Evolutionary conservation across 2,797 vertebrate genomes (phyloP).

Genomic region (Rhabdomys pumilio): DNA sequence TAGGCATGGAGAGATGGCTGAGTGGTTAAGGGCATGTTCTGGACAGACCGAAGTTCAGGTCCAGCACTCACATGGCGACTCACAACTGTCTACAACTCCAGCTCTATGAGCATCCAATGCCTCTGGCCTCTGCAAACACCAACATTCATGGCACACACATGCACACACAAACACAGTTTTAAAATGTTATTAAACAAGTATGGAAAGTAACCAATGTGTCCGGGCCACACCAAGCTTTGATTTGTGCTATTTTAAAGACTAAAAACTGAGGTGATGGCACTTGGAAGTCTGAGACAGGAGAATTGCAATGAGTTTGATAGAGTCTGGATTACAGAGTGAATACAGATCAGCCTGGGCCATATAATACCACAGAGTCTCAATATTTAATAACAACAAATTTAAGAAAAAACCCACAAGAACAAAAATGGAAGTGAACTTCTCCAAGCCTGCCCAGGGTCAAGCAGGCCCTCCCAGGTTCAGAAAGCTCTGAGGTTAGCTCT

Average conservation of each 20-base stretch:
- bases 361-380: background rate
- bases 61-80: background rate
- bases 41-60: background rate
- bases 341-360: background rate
- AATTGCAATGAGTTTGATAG: background rate
- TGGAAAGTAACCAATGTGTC: background rate
- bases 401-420: background rate
- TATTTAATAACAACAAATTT: background rate
- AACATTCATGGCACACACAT: background rate
- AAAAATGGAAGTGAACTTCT: background rate
- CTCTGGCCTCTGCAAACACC: background rate
- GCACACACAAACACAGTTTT: background rate
- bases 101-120: background rate
- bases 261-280: background rate
- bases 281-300: background rate
- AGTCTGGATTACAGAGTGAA: background rate
- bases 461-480: background rate
- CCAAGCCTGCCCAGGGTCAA: background rate
- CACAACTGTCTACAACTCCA: background rate
- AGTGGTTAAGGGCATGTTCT: background rate
- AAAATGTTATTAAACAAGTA: background rate
- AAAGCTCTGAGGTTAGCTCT: background rate
- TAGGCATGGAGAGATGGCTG: background rate
- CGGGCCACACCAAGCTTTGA: background rate
- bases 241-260: background rate